A percentile compares a stretch with the other conserved stretches of the same genome.
Conservation (phyloP, 2,113 vertebrate species). For the Percina caprodes region DNA sequence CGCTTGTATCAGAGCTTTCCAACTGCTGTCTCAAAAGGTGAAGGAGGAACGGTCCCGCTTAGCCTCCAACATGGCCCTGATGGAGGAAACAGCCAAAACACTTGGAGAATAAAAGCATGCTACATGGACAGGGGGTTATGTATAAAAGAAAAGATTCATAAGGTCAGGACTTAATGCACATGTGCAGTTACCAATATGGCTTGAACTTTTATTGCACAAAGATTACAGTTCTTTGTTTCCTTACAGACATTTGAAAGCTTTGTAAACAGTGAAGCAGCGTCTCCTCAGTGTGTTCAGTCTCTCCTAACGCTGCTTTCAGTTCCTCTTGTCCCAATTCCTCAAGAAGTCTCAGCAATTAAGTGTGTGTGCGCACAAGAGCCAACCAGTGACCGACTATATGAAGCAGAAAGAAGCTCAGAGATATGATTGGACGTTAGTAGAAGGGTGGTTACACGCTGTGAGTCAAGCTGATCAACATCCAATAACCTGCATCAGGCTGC, state of each 20-base stretch:
- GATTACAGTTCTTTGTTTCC: slow-evolving; percentile 70
- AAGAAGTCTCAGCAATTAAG: slow-evolving; percentile 14
- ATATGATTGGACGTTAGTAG: neutral
- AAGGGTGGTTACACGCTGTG: neutral
- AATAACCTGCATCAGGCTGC: neutral
- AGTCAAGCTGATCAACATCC: neutral
- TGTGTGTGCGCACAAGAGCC: slow-evolving; percentile 27
- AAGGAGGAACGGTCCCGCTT: neutral
- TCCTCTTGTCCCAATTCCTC: slow-evolving; percentile 27
- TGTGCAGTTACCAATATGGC: neutral
- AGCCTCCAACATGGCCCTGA: neutral
- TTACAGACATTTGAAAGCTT: slow-evolving; percentile 80
- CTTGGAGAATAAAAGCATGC: neutral
- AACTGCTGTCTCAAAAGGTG: neutral
- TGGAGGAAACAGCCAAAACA: neutral
- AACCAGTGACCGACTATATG: slow-evolving; percentile 50
- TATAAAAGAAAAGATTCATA: neutral
- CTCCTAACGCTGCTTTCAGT: slow-evolving; percentile 51
- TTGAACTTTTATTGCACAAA: slow-evolving; percentile 82
- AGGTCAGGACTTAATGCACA: slow-evolving; percentile 13
- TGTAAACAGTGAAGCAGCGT: slow-evolving; percentile 81
- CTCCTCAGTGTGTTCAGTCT: slow-evolving; percentile 54
- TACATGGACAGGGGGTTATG: no score
- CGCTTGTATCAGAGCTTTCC: neutral
- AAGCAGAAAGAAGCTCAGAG: slow-evolving; percentile 45